phyloP scores from a whole-genome alignment of 23 tunicate genomes.

The Styela plicata region DNA sequence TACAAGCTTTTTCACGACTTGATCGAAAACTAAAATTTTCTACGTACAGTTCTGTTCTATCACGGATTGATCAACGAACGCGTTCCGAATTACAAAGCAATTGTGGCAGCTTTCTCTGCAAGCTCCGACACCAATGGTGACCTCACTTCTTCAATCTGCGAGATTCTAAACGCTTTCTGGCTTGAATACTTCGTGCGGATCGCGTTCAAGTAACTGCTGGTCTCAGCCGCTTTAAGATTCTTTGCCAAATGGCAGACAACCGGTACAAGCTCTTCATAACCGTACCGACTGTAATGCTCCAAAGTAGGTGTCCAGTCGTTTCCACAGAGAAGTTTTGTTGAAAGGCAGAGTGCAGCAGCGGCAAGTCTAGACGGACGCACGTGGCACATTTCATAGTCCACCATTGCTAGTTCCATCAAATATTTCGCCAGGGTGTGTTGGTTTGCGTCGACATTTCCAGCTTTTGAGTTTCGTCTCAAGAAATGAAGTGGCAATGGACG shows the following conservation, averaged over 20 bases:
- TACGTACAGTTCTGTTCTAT: no score
- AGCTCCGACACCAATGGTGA: conserved; percentile 19
- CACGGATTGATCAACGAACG: no score
- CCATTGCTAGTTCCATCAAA: conserved; percentile 85
- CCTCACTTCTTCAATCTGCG: conserved; percentile 26
- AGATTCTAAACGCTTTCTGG: conserved; percentile 56
- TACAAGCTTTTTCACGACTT: no score
- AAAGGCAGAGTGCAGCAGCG: conserved; percentile 89
- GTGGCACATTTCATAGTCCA: conserved; percentile 93
- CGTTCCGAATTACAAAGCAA: conserved; percentile 6
- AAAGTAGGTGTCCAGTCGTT: conserved; percentile 75
- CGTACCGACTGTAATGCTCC: conserved; percentile 84
- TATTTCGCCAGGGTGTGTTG: conserved; percentile 95
- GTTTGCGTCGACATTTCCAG: conserved; percentile 89
- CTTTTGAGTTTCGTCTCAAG: conserved; percentile 89
- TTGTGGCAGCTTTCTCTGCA: conserved; percentile 22
- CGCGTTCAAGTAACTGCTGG: conserved; percentile 58
- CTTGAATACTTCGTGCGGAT: conserved; percentile 68
- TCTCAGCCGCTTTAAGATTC: conserved; percentile 66
- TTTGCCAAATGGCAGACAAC: conserved; percentile 70
- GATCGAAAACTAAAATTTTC: no score
- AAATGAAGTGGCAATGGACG: conserved; percentile 79
- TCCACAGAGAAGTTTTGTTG: conserved; percentile 61
- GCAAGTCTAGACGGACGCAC: conserved; percentile 85
- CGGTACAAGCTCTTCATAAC: conserved; percentile 48